These are phyloP conservation scores for Intellagama lesueurii DNA, from an alignment of 2,797 vertebrate species.

Conservation along the genomic window DNA sequence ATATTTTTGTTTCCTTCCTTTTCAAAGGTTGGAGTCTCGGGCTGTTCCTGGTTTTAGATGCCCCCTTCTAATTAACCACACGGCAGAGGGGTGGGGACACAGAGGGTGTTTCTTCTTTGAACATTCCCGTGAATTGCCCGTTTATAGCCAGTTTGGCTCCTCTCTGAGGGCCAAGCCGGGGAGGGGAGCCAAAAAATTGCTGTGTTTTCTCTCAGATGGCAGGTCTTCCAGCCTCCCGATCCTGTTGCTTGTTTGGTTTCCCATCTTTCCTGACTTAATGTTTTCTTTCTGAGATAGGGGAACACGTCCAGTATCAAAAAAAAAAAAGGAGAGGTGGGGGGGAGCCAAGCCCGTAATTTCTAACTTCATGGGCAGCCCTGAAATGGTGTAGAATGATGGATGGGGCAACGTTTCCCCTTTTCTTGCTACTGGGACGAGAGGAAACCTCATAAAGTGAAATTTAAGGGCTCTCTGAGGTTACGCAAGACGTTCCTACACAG, in stretches of 20 bases:
- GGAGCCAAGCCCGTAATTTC: not conserved
- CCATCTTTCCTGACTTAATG: not conserved
- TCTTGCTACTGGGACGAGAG: no score
- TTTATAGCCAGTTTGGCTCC: not conserved
- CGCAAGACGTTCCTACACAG: no score
- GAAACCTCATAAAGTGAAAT: not conserved
- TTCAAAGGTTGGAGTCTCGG: not conserved
- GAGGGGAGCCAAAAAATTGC: no score
- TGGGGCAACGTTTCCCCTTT: not conserved
- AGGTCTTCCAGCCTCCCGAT: not conserved
- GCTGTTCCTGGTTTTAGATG: not conserved
- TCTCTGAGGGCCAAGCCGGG: not conserved
- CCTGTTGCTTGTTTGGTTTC: no score
- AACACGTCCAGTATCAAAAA: not conserved
- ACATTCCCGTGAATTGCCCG: not conserved
- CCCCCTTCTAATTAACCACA: not conserved
- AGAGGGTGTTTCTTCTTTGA: not conserved
- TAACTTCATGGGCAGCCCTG: not conserved
- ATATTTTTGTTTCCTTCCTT: constrained; percentile 4
- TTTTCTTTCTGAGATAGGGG: not conserved
- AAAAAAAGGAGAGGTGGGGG: not conserved
- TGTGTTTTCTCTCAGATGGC: no score
- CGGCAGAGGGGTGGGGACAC: not conserved
- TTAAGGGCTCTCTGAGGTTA: not conserved
- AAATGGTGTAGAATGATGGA: no score